Percentiles rank a stretch among this genome's conserved stretches.
These are phyloP conservation scores for Drosophila paucipuncta DNA, from an alignment of 2,888 invertebrate genomes.

Conservation along the genomic window DNA sequence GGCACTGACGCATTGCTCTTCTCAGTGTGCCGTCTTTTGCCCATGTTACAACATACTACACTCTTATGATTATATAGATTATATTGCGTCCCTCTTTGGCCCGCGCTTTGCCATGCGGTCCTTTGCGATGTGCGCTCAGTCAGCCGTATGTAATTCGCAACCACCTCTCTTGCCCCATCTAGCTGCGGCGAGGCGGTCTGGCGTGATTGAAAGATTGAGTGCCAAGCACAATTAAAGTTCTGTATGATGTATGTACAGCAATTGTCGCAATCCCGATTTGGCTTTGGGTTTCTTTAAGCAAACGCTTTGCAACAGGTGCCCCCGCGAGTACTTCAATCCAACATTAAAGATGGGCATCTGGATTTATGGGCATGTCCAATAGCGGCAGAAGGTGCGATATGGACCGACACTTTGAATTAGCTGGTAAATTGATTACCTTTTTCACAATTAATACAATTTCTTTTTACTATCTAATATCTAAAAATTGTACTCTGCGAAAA, in stretches of 20 bases:
- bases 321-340: constrained; percentile 11
- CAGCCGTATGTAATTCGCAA: constrained; percentile 63
- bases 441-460: not conserved
- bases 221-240: constrained; percentile 81
- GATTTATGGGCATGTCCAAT: constrained; percentile 11
- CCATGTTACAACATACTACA: constrained; percentile 68
- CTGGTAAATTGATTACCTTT: constrained; percentile 49
- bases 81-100: constrained; percentile 51
- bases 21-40: constrained; percentile 12
- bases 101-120: not conserved
- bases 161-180: constrained; percentile 1
- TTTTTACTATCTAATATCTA: not conserved
- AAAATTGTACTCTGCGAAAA: not conserved
- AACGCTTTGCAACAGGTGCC: constrained; percentile 58
- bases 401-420: constrained; percentile 58
- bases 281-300: constrained; percentile 48
- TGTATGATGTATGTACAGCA: constrained; percentile 72
- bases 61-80: constrained; percentile 79
- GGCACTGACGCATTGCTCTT: constrained; percentile 14
- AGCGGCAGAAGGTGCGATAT: constrained; percentile 47
- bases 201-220: constrained; percentile 83
- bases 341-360: constrained; percentile 32
- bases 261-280: constrained; percentile 78
- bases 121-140: constrained; percentile 34
- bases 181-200: constrained; percentile 25